These are phyloP conservation scores for Drosophila fungiperda DNA, from an alignment of 2,888 invertebrate species.

Conservation along the genomic window DNA sequence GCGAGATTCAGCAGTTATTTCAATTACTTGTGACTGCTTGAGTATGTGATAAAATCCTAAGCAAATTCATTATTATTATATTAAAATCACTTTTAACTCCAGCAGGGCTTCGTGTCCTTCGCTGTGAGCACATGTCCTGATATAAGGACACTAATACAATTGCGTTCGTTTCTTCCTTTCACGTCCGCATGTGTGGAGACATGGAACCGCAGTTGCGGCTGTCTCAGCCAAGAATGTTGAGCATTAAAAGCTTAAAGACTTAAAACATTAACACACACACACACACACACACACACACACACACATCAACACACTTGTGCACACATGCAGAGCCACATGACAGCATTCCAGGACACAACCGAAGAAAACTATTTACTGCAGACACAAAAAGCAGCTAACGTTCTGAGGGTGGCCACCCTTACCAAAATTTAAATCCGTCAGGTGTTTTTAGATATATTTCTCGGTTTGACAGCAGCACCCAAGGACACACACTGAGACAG, in stretches of 20 bases:
- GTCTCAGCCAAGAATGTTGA: conserved; percentile 58
- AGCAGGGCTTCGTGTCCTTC: conserved; percentile 27
- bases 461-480: conserved; percentile 27
- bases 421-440: conserved; percentile 74
- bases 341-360: conserved; percentile 43
- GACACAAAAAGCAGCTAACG: conserved; percentile 34
- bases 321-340: conserved; percentile 24
- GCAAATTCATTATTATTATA: conserved; percentile 38
- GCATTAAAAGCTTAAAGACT: conserved; percentile 74
- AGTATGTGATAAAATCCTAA: conserved; percentile 23
- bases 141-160: conserved; percentile 33
- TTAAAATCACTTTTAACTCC: conserved; percentile 34
- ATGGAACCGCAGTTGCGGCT: conserved; percentile 46
- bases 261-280: conserved; percentile 67
- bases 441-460: conserved; percentile 64
- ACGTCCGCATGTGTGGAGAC: conserved; percentile 25
- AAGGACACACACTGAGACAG: conserved; percentile 26
- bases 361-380: conserved; percentile 63
- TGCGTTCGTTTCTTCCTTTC: conserved; percentile 5
- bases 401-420: conserved; percentile 40
- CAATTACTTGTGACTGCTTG: conserved; percentile 23
- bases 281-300: conserved; percentile 22
- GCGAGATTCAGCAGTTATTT: conserved; percentile 7
- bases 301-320: conserved; percentile 12
- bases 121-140: conserved; percentile 15